A percentile compares a stretch with the other conserved stretches of the same genome.
phyloP scores from a whole-genome alignment of 2,888 invertebrate genomes.

The Deroplatys truncata region DNA sequence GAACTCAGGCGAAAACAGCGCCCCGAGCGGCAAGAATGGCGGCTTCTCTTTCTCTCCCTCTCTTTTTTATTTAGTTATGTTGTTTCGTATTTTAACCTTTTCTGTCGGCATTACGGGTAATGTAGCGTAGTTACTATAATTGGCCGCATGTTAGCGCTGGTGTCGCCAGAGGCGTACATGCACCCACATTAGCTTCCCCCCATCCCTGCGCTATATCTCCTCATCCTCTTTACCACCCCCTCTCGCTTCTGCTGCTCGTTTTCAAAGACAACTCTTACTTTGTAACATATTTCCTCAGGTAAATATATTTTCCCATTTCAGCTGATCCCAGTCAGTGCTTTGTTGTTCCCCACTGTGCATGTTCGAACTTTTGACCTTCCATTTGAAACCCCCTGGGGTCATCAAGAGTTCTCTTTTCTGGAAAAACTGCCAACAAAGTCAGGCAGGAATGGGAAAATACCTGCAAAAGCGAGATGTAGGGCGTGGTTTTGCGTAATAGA shows the following conservation, averaged over 20 bases:
- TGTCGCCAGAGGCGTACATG: conserved; percentile 13
- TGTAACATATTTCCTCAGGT: background rate
- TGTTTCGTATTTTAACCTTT: background rate
- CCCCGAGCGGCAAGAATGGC: background rate
- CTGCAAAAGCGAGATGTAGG: background rate
- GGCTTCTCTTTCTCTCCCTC: background rate
- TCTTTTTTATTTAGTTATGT: background rate
- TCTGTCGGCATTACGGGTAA: background rate
- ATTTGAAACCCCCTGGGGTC: background rate
- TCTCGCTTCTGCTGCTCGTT: background rate
- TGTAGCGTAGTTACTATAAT: background rate
- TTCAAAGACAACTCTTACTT: conserved; percentile 2
- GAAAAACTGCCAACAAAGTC: background rate
- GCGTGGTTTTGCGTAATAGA: background rate
- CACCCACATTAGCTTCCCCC: background rate
- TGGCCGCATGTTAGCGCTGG: conserved; percentile 3
- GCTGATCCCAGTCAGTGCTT: background rate
- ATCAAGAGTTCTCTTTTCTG: background rate
- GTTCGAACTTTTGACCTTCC: conserved; percentile 1
- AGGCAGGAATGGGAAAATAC: background rate
- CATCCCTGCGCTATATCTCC: background rate
- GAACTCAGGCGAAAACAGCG: background rate
- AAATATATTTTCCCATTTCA: background rate
- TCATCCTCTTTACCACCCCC: background rate
- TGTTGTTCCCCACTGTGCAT: background rate